Conservation (phyloP, 2,888 invertebrate genomes). For the Thysanoteuthis rhombus region DNA sequence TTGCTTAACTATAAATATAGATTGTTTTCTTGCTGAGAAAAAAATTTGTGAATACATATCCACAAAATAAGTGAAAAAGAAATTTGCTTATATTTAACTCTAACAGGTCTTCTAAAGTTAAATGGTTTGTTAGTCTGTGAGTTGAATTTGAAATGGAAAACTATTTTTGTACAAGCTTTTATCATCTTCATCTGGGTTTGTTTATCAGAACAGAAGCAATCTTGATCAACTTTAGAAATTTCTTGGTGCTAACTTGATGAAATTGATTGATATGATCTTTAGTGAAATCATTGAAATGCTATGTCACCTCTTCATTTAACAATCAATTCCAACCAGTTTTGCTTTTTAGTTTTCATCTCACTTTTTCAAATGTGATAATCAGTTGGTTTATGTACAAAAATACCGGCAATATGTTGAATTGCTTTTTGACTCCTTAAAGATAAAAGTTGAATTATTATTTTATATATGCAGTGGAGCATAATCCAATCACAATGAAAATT, state of each 20-base stretch:
- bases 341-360: not conserved
- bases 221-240: not conserved
- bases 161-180: not conserved
- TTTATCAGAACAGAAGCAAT: not conserved
- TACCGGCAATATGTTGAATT: not conserved
- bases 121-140: not conserved
- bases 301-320: too few relatives aligned
- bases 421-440: not conserved
- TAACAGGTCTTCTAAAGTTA: not conserved
- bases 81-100: not conserved
- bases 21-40: not conserved
- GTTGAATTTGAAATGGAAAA: not conserved
- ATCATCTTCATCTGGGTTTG: not conserved
- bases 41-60: not conserved
- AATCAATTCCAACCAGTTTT: not conserved
- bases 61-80: not conserved
- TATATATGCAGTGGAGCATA: not conserved
- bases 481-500: not conserved
- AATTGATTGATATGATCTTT: not conserved
- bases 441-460: not conserved
- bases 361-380: not conserved
- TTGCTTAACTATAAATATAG: not conserved
- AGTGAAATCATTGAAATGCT: too few relatives aligned
- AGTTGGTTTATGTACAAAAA: not conserved
- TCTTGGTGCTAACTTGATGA: not conserved